A percentile compares a stretch with the other conserved stretches of the same genome.
Conservation (phyloP, 2,888 invertebrate species). For the Dascillus cervinus region DNA sequence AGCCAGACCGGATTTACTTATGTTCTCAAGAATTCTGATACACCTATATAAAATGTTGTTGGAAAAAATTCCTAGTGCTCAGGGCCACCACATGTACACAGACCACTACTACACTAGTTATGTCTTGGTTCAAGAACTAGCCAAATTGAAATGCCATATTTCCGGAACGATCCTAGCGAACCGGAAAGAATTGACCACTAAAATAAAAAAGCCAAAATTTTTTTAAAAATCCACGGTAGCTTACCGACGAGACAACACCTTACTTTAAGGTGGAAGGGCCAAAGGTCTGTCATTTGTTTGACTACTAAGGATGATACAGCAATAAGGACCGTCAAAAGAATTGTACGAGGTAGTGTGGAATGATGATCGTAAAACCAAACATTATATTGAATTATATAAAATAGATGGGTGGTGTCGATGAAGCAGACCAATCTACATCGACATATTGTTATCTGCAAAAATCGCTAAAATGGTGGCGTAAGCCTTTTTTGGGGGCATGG, state of each 20-base stretch:
- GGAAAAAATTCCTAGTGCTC: conserved; percentile 10
- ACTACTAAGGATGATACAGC: conserved; percentile 14
- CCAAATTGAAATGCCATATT: conserved; percentile 16
- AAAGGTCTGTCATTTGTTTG: conserved; percentile 18
- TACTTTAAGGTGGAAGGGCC: conserved; percentile 18
- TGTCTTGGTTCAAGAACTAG: conserved; percentile 16
- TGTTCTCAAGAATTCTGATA: conserved; percentile 15
- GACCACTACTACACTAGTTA: conserved; percentile 18
- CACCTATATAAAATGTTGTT: conserved; percentile 13
- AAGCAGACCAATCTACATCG: conserved; percentile 20
- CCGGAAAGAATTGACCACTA: conserved; percentile 15
- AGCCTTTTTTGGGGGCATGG: conserved; percentile 24
- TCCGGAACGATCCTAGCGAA: conserved; percentile 20
- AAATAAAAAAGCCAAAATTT: conserved; percentile 18
- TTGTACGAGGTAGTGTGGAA: conserved; percentile 6
- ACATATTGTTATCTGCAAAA: conserved; percentile 23
- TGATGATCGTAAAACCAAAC: conserved; percentile 15
- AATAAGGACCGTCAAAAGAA: conserved; percentile 10
- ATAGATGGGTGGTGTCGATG: conserved; percentile 23
- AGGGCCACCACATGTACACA: conserved; percentile 17
- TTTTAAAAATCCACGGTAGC: conserved; percentile 8
- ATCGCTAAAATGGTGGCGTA: conserved; percentile 25
- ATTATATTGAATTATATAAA: conserved; percentile 16
- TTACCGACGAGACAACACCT: conserved; percentile 5
- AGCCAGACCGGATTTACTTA: conserved; percentile 8